These are phyloP conservation scores for Conomelus anceps DNA, from an alignment of 2,888 invertebrate genomes.

Conservation along the genomic window DNA sequence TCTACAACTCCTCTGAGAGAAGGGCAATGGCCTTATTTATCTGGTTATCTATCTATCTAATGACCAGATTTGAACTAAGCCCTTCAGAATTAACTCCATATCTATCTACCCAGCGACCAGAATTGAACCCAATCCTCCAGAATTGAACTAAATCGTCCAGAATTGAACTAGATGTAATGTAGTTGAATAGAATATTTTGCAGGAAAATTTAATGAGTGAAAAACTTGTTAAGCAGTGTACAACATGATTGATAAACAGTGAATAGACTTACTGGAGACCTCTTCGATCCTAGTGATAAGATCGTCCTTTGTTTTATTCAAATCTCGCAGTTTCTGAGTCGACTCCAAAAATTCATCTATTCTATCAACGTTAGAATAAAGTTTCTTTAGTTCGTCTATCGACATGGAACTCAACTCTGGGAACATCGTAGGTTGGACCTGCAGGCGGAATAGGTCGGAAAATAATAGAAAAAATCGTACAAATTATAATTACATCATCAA, in stretches of 20 bases:
- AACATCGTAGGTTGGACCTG: constrained; percentile 38
- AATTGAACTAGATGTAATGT: too few species aligned
- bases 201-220: too few species aligned
- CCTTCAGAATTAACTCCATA: too few species aligned
- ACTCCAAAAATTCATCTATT: constrained; percentile 66
- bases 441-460: neutral
- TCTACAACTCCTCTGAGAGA: too few species aligned
- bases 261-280: constrained; percentile 51
- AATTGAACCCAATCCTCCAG: too few species aligned
- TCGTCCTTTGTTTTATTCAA: constrained; percentile 63
- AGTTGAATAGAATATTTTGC: too few species aligned
- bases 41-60: too few species aligned
- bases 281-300: constrained; percentile 63
- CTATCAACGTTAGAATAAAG: constrained; percentile 62
- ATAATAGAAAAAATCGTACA: neutral
- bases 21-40: too few species aligned
- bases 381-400: constrained; percentile 60
- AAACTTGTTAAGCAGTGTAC: neutral
- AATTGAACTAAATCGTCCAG: too few species aligned
- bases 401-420: constrained; percentile 47
- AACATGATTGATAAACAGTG: neutral
- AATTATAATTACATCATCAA: too few species aligned
- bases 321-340: constrained; percentile 58
- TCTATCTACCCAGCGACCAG: too few species aligned
- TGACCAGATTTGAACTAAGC: too few species aligned